These are phyloP conservation scores for Craniophora ligustri DNA, from an alignment of 2,888 invertebrate species.

Conservation along the genomic window DNA sequence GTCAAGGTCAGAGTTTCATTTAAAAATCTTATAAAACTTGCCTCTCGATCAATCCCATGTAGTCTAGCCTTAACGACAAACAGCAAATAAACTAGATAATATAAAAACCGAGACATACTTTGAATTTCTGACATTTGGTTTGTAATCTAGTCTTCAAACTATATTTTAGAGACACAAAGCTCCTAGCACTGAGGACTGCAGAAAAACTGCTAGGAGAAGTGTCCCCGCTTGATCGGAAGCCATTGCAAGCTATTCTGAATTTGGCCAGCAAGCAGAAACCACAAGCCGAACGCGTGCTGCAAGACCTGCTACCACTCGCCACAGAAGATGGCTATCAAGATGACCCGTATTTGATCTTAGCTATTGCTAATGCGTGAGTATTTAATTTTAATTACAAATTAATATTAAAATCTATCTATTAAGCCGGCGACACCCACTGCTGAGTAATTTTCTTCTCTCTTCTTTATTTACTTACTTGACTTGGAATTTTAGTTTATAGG, in stretches of 20 bases:
- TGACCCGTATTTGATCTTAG: slow-evolving; percentile 95
- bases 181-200: slow-evolving; percentile 94
- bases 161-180: slow-evolving; percentile 90
- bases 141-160: neutral
- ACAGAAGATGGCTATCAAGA: slow-evolving; percentile 92
- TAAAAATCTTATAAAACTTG: too few relatives aligned
- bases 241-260: slow-evolving; percentile 94
- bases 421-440: too few relatives aligned
- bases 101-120: too few relatives aligned
- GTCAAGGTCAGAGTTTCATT: too few relatives aligned
- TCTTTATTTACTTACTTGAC: too few relatives aligned
- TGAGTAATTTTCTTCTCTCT: too few relatives aligned
- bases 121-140: too few relatives aligned
- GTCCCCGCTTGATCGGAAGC: slow-evolving; percentile 90
- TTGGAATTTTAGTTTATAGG: too few relatives aligned
- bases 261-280: slow-evolving; percentile 95
- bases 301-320: slow-evolving; percentile 91
- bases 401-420: too few relatives aligned
- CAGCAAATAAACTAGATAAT: too few relatives aligned
- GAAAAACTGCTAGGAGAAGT: slow-evolving; percentile 92
- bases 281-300: slow-evolving; percentile 94
- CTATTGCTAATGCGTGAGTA: slow-evolving; percentile 92
- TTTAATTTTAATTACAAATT: neutral
- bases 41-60: too few relatives aligned
- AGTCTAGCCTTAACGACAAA: too few relatives aligned